These are phyloP conservation scores for Emberiza fucata DNA, from an alignment of 2,113 vertebrate species.

Conservation along the genomic window DNA sequence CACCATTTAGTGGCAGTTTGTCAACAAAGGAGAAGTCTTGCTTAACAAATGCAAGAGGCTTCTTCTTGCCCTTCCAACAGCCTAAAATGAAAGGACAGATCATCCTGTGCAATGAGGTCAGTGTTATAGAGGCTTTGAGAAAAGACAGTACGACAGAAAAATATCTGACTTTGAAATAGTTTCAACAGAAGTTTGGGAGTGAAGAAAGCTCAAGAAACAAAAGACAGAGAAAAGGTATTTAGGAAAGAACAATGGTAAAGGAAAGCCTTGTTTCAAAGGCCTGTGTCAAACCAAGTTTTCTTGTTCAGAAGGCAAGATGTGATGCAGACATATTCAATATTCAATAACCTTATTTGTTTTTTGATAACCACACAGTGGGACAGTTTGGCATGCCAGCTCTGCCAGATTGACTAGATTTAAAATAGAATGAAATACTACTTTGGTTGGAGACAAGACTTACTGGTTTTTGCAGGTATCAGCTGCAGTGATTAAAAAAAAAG, in stretches of 20 bases:
- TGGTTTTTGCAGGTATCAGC: background rate
- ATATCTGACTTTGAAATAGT: background rate
- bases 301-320: background rate
- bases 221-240: background rate
- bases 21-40: background rate
- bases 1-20: background rate
- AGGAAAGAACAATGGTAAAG: rapidly evolving
- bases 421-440: background rate
- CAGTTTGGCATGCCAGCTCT: background rate
- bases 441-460: background rate
- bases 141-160: background rate
- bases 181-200: background rate
- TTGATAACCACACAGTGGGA: background rate
- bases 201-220: background rate
- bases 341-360: background rate
- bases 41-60: background rate
- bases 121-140: background rate
- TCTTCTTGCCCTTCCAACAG: background rate
- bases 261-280: background rate
- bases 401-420: background rate
- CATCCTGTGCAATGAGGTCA: background rate
- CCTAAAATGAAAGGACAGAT: background rate
- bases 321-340: background rate
- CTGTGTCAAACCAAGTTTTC: background rate
- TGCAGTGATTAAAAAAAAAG: background rate